A percentile compares a stretch with the other conserved stretches of the same genome.
These are phyloP conservation scores for Sebastes wilsoni DNA, from an alignment of 2,797 vertebrate genomes.

Conservation along the genomic window DNA sequence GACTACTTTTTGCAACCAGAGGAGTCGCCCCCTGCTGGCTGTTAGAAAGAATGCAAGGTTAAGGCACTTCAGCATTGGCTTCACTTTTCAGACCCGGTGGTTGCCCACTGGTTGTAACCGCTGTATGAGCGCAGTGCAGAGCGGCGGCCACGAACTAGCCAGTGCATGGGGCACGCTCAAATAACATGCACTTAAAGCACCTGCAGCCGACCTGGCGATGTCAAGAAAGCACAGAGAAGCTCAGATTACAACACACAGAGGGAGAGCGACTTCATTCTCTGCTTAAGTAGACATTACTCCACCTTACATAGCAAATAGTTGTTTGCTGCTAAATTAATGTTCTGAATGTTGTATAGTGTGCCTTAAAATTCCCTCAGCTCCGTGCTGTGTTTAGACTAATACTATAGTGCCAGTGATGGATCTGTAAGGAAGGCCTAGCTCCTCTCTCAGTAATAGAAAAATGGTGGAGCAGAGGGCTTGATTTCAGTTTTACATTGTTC, in stretches of 20 bases:
- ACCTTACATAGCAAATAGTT: neutral
- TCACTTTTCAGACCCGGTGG: too few relatives aligned
- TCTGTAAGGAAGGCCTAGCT: conserved; percentile 15
- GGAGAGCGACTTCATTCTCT: neutral
- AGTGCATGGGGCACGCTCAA: too few relatives aligned
- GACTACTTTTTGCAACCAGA: too few relatives aligned
- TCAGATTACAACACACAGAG: neutral
- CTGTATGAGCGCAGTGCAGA: too few relatives aligned
- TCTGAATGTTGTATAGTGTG: neutral
- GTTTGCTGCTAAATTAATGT: neutral
- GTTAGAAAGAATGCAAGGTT: too few relatives aligned
- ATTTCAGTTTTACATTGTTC: conserved; percentile 31
- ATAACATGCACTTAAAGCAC: neutral
- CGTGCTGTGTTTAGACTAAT: conserved; percentile 13
- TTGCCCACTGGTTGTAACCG: too few relatives aligned
- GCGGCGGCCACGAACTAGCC: too few relatives aligned
- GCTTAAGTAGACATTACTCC: neutral
- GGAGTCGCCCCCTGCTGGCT: too few relatives aligned
- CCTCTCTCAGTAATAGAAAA: conserved; percentile 37
- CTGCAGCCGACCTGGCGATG: neutral
- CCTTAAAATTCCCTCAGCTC: conserved; percentile 17
- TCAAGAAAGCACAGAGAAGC: neutral
- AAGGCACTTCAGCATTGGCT: too few relatives aligned
- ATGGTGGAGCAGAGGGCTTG: neutral
- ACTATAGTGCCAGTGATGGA: conserved; percentile 28